These are phyloP conservation scores for Cephus pygmeus DNA, from an alignment of 2,888 invertebrate genomes.

Conservation along the genomic window DNA sequence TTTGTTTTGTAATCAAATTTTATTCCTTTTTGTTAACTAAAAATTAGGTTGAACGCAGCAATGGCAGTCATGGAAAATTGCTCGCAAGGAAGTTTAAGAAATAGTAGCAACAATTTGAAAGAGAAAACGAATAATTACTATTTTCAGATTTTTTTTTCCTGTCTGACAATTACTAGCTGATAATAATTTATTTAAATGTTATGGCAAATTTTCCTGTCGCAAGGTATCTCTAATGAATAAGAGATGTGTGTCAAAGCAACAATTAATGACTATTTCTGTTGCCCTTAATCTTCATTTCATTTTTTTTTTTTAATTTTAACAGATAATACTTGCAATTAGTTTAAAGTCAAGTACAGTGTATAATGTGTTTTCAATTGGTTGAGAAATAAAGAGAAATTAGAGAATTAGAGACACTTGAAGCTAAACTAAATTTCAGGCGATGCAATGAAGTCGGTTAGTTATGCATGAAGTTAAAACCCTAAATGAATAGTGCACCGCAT, in stretches of 20 bases:
- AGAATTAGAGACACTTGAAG: constrained; percentile 2
- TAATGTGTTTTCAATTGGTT: not conserved
- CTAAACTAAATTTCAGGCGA: not conserved
- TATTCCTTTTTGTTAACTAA: not conserved
- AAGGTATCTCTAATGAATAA: not conserved
- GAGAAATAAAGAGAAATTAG: constrained; percentile 5
- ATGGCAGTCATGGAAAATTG: not conserved
- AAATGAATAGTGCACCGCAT: constrained; percentile 29
- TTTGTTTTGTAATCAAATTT: not conserved
- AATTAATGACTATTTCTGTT: not conserved
- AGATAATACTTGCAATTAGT: constrained; percentile 21
- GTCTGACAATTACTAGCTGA: too few species aligned
- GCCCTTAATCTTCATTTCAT: not conserved
- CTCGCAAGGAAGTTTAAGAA: not conserved
- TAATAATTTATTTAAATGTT: too few species aligned
- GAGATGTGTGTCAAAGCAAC: not conserved
- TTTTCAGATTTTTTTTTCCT: not conserved
- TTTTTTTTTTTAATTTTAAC: not conserved
- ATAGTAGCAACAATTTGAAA: not conserved
- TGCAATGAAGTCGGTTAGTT: not conserved
- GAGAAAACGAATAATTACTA: not conserved
- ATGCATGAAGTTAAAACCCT: constrained; percentile 13
- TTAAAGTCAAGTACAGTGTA: constrained; percentile 36
- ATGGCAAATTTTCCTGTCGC: not conserved
- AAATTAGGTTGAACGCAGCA: not conserved